Percentiles rank a stretch among this genome's conserved stretches.
phyloP scores from a whole-genome alignment of 2,113 vertebrate species.

The Synchiropus splendidus region DNA sequence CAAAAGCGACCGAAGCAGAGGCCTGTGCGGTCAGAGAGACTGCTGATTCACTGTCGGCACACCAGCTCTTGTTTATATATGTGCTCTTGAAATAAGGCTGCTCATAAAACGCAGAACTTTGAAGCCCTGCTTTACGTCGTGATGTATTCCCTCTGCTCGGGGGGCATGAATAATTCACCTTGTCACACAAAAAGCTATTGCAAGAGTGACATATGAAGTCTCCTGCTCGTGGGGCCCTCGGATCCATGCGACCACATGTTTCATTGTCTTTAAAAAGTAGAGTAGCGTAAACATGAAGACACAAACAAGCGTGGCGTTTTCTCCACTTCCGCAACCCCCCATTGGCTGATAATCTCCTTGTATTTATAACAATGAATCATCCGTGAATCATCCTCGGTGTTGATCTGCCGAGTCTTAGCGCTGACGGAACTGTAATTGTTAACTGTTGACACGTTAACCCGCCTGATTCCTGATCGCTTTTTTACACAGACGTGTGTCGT shows the following conservation, averaged over 20 bases:
- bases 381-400: constrained; percentile 44
- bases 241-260: constrained; percentile 42
- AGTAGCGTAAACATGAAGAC: constrained; percentile 21
- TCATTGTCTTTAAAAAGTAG: constrained; percentile 23
- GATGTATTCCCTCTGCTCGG: constrained; percentile 58
- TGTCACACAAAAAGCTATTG: constrained; percentile 46
- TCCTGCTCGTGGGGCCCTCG: constrained; percentile 26
- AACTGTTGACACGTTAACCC: constrained; percentile 60
- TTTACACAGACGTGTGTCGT: constrained; percentile 16
- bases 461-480: constrained; percentile 22
- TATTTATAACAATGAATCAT: constrained; percentile 41
- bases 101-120: constrained; percentile 67
- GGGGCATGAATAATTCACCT: constrained; percentile 53
- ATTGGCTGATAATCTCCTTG: constrained; percentile 37
- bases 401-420: constrained; percentile 42
- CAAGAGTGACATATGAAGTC: constrained; percentile 52
- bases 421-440: constrained; percentile 37
- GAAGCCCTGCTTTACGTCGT: constrained; percentile 58
- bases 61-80: constrained; percentile 73
- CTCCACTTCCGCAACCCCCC: constrained; percentile 18
- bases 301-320: not conserved
- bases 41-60: constrained; percentile 72
- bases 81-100: constrained; percentile 72
- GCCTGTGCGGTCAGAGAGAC: constrained; percentile 62
- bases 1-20: constrained; percentile 64